A percentile compares a stretch with the other conserved stretches of the same genome.
Conservation (phyloP, 2,797 vertebrate genomes). For the Psittacula derbiana region DNA sequence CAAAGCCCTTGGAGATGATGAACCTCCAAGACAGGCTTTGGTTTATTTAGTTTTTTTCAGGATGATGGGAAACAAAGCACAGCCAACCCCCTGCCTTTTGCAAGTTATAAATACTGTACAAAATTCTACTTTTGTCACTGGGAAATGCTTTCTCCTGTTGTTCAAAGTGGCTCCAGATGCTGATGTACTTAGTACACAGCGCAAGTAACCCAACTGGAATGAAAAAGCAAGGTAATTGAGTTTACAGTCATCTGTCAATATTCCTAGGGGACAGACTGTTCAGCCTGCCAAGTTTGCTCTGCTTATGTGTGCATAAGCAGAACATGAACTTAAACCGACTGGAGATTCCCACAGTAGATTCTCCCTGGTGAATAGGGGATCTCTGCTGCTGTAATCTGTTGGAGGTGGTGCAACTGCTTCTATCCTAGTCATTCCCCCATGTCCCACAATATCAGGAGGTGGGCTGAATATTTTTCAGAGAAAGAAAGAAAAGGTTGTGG, state of each 20-base stretch:
- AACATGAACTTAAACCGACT: not conserved
- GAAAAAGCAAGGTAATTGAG: slow-evolving; percentile 22
- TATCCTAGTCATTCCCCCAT: not conserved
- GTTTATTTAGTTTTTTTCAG: not conserved
- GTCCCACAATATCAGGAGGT: not conserved
- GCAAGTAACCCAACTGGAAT: not conserved
- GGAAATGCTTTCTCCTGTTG: slow-evolving; percentile 24
- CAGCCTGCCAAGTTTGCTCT: slow-evolving; percentile 30
- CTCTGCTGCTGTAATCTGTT: not conserved
- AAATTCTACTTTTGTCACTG: not conserved
- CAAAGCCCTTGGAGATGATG: not conserved
- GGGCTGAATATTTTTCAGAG: not conserved
- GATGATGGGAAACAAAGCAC: not conserved
- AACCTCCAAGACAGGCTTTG: not conserved
- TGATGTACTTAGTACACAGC: not conserved
- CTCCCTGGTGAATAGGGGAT: not conserved
- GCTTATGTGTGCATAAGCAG: not conserved
- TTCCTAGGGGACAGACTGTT: slow-evolving; percentile 19
- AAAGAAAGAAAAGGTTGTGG: not conserved
- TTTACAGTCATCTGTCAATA: slow-evolving; percentile 34
- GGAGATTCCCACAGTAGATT: slow-evolving; percentile 21
- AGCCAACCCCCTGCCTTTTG: not conserved
- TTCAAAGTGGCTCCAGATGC: slow-evolving; percentile 41
- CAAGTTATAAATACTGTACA: slow-evolving; percentile 2
- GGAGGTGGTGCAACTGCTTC: not conserved